Evolutionary conservation across 2,797 vertebrate genomes (phyloP).

Genomic region (Scleropages formosus): DNA sequence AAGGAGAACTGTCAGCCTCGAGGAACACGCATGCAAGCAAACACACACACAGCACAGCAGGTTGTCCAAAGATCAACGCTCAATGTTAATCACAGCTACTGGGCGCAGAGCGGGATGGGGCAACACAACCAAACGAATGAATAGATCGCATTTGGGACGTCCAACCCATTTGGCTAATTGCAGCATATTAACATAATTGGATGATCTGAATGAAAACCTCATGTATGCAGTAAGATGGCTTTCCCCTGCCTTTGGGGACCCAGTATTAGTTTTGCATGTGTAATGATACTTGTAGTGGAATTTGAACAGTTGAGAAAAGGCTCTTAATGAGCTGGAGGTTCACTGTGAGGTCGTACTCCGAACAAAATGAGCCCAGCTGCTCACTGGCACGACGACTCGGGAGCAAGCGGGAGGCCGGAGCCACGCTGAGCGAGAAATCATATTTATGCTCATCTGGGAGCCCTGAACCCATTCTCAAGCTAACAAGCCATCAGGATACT

Average conservation of each 20-base stretch:
- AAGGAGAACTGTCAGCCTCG: not conserved
- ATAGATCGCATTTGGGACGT: not conserved
- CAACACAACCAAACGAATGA: not conserved
- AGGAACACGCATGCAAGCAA: not conserved
- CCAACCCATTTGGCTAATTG: constrained; percentile 17
- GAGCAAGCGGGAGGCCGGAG: not conserved
- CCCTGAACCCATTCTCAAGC: not conserved
- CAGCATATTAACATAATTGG: constrained; percentile 12
- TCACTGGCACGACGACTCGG: not conserved
- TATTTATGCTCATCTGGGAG: not conserved
- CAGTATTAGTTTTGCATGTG: constrained; percentile 11
- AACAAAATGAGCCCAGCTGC: constrained; percentile 18
- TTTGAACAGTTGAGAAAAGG: constrained; percentile 21
- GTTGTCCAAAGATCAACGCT: not conserved
- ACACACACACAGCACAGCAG: not conserved
- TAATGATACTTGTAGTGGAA: constrained; percentile 29
- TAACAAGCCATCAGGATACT: not conserved
- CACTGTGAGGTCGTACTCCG: constrained; percentile 16
- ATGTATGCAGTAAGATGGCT: not conserved
- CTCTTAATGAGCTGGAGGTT: constrained; percentile 29
- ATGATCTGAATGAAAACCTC: constrained; percentile 17
- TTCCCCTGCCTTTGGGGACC: constrained; percentile 14
- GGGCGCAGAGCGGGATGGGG: not conserved
- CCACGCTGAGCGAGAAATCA: not conserved
- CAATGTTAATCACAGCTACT: not conserved